These are phyloP conservation scores for Parotia lawesii DNA, from an alignment of 2,113 vertebrate genomes.

Conservation along the genomic window DNA sequence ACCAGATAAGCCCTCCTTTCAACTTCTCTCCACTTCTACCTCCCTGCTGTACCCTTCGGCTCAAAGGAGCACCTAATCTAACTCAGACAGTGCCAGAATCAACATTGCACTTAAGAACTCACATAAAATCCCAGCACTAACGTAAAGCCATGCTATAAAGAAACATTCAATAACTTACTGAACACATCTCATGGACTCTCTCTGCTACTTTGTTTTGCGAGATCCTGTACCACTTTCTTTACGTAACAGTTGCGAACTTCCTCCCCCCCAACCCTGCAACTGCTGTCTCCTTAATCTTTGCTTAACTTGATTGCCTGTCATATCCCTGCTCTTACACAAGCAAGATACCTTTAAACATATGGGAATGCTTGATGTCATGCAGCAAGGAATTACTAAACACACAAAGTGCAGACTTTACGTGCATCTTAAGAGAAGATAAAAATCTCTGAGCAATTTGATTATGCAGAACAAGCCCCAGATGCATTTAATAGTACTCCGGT, in stretches of 20 bases:
- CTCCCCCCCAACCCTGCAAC: fast-evolving
- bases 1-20: slow-evolving; percentile 11
- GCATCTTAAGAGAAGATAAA: not conserved
- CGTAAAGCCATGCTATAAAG: not conserved
- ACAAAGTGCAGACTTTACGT: not conserved
- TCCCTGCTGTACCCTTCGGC: not conserved
- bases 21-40: not conserved
- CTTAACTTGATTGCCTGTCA: not conserved
- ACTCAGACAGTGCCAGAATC: not conserved
- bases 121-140: not conserved
- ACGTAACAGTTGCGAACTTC: not conserved
- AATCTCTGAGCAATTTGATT: not conserved
- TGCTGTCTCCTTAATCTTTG: not conserved
- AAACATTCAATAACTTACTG: fast-evolving
- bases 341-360: not conserved
- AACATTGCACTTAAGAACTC: not conserved
- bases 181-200: not conserved
- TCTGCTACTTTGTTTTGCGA: not conserved
- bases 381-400: not conserved
- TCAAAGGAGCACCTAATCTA: not conserved
- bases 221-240: not conserved
- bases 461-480: not conserved
- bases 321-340: not conserved
- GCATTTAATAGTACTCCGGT: not conserved
- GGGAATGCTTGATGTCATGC: not conserved